phyloP scores from a whole-genome alignment of 2,113 vertebrate species.

The Coracopsis vasa region DNA sequence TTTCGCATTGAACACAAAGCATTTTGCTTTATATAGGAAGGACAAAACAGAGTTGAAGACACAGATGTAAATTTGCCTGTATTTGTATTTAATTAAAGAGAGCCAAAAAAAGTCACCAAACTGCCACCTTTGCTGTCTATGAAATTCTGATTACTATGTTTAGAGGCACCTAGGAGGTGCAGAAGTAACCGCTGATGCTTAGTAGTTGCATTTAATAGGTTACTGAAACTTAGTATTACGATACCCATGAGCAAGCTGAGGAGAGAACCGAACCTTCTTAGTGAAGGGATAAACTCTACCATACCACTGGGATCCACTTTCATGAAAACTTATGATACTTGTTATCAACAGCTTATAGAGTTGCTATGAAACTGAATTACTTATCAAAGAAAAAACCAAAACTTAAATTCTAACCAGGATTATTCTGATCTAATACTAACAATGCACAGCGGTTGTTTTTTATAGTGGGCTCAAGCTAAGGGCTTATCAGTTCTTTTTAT shows the following conservation, averaged over 20 bases:
- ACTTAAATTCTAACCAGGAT: background rate
- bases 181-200: background rate
- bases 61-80: background rate
- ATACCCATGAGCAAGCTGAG: background rate
- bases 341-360: background rate
- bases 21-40: background rate
- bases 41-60: background rate
- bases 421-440: background rate
- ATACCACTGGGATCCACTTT: background rate
- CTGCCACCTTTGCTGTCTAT: background rate
- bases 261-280: background rate
- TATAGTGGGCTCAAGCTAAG: background rate
- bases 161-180: background rate
- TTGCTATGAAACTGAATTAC: background rate
- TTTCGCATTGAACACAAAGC: background rate
- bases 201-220: background rate
- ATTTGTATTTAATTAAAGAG: background rate
- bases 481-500: background rate
- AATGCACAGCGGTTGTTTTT: background rate
- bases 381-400: background rate
- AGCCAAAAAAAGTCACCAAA: rapidly evolving
- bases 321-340: background rate
- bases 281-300: background rate
- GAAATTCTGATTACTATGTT: background rate
- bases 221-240: background rate